Conservation (phyloP, 2,888 invertebrate genomes). For the Horisme vitalbata region DNA sequence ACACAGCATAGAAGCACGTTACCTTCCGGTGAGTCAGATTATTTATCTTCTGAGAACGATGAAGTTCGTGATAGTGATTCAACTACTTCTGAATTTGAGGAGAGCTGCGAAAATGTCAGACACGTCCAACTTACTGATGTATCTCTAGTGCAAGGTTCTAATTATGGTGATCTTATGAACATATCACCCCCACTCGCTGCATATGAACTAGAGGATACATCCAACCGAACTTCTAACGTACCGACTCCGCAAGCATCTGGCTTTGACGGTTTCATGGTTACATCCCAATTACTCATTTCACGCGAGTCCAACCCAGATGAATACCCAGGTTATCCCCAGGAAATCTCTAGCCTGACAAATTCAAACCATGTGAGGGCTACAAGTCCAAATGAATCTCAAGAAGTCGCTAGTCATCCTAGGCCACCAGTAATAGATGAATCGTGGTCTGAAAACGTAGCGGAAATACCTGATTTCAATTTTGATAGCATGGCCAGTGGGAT, state of each 20-base stretch:
- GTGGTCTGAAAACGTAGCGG: constrained; percentile 15
- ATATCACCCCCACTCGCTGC: no score
- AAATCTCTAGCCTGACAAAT: neutral
- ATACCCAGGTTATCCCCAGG: neutral
- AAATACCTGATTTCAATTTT: constrained; percentile 11
- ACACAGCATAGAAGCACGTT: constrained; percentile 11
- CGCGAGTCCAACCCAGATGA: no score
- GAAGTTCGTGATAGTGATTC: constrained; percentile 4
- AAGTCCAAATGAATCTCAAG: neutral
- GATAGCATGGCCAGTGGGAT: neutral
- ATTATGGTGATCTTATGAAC: no score
- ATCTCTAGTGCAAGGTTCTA: no score
- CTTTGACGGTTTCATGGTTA: neutral
- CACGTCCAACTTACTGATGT: neutral
- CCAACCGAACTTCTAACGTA: no score
- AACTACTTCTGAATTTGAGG: constrained; percentile 2
- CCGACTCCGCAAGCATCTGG: no score
- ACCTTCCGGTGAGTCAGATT: constrained; percentile 18
- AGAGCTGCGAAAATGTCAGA: constrained; percentile 2
- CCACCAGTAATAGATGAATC: neutral
- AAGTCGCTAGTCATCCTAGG: no score
- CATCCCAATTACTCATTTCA: neutral
- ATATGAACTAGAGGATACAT: no score
- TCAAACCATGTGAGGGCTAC: neutral
- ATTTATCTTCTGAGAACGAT: neutral